Evolutionary conservation across 2,113 vertebrate species (phyloP), one percentile per base, ranked within the genome.

Genomic region (Mus musculus): DNA sequence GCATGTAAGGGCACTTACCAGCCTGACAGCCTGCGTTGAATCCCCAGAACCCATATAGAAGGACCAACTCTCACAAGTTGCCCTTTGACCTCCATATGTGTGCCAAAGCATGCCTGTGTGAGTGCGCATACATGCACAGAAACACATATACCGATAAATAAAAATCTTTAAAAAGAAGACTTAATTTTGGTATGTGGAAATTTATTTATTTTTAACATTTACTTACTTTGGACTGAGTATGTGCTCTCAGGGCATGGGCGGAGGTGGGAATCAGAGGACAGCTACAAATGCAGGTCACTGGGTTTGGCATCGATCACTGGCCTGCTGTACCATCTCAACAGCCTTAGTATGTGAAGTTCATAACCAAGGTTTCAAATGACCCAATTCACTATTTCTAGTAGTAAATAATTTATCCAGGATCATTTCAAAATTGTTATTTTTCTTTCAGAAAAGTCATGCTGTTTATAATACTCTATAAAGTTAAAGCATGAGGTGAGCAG

Each of bases 341-440:
- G 4, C 95, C 84, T 92, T 94, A 90, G 85, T n/a, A 52, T 26
- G 95, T 94, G 17, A 26, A 91, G 92, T 59, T 86, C 90, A 96
- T 72, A 93, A 89, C 19, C 52, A 96, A 78, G 42, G 24, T 85
- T 96, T 96, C 52, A 73, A 81, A 95, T 90, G 17, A 90, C 20
- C 42, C 59, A 46, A 82, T 76, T 94, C 73, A 80, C 22, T 65
- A 92, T 67, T 93, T 94, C 65, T 22, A 95, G 46, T 94, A 94
- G 85, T 73, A 91, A 93, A 72, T 92, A 86, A 7, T 94, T 92
- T 59, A 96, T 63, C 94, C 71, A 42, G 14, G 67, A 94, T 65
- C 11, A 82, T 90, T 88, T 91, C 12, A 39, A 59, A 73, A 73
- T 30, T 17, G 36, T 87, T 91, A 52, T 67, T 65, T 75, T 95